These are phyloP conservation scores for Latrodectus geometricus DNA, from an alignment of 1,140 invertebrate genomes.

Conservation along the genomic window DNA sequence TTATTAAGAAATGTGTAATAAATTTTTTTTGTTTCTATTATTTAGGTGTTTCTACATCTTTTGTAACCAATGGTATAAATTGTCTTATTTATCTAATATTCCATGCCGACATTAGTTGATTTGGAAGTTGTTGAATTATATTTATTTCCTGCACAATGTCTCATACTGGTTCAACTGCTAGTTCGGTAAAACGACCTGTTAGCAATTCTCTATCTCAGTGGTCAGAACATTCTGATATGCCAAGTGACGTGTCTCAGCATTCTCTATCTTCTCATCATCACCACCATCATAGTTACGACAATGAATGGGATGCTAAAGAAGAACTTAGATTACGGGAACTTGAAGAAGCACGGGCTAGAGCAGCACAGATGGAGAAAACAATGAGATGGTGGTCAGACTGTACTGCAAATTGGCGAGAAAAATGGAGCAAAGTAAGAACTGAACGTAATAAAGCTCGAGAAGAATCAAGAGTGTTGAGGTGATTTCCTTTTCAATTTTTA, in stretches of 20 bases:
- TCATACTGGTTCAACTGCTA: conserved; percentile 43
- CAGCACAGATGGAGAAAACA: conserved; percentile 98
- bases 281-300: conserved; percentile 64
- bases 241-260: conserved; percentile 44
- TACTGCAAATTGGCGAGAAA: conserved; percentile 92
- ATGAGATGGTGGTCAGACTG: conserved; percentile 98
- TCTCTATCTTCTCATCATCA: conserved; percentile 54
- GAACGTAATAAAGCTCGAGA: conserved; percentile 89
- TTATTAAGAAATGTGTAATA: too few species aligned
- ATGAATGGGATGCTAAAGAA: conserved; percentile 69
- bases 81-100: too few species aligned
- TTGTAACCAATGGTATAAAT: too few species aligned
- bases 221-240: conserved; percentile 27
- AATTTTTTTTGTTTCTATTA: too few species aligned
- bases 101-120: too few species aligned
- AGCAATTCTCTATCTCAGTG: conserved; percentile 44
- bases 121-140: too few species aligned
- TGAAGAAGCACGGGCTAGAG: conserved; percentile 88
- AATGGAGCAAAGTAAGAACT: conserved; percentile 93
- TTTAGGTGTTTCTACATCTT: too few species aligned
- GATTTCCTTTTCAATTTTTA: background rate
- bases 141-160: conserved; percentile 18
- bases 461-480: conserved; percentile 80
- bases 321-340: conserved; percentile 78
- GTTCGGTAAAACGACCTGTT: conserved; percentile 47